Conservation (phyloP, 1,140 invertebrate species). For the Medauroidea extradentata region DNA sequence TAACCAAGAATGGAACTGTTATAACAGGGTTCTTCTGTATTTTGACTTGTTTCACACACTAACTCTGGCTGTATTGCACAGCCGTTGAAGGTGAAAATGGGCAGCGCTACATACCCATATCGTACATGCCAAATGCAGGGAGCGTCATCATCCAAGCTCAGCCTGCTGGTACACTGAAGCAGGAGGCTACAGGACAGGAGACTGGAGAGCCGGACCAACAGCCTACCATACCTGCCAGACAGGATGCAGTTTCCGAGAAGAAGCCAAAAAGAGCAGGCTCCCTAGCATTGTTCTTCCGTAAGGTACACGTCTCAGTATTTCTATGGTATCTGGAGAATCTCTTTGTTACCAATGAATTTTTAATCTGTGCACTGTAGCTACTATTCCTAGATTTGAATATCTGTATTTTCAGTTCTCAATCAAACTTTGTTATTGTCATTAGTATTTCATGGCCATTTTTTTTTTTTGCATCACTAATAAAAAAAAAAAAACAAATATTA, state of each 20-base stretch:
- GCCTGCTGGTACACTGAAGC: background rate
- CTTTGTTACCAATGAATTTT: too few relatives aligned
- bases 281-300: slow-evolving; percentile 70
- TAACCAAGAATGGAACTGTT: background rate
- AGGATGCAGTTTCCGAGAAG: slow-evolving; percentile 25
- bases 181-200: background rate
- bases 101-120: slow-evolving; percentile 22
- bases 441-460: too few relatives aligned
- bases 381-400: too few relatives aligned
- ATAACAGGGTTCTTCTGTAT: background rate
- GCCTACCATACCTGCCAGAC: slow-evolving; percentile 8
- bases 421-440: too few relatives aligned
- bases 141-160: slow-evolving; percentile 21
- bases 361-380: too few relatives aligned
- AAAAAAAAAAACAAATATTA: too few relatives aligned
- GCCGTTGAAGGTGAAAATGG: slow-evolving; percentile 23
- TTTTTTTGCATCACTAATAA: too few relatives aligned
- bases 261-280: slow-evolving; percentile 58
- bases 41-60: background rate
- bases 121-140: slow-evolving; percentile 12
- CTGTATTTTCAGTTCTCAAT: too few relatives aligned
- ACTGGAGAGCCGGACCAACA: slow-evolving; percentile 3
- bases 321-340: too few relatives aligned
- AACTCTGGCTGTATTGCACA: background rate
- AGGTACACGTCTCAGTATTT: slow-evolving; percentile 49